Conservation (phyloP, 2,888 invertebrate species). For the Phytoseiulus persimilis region DNA sequence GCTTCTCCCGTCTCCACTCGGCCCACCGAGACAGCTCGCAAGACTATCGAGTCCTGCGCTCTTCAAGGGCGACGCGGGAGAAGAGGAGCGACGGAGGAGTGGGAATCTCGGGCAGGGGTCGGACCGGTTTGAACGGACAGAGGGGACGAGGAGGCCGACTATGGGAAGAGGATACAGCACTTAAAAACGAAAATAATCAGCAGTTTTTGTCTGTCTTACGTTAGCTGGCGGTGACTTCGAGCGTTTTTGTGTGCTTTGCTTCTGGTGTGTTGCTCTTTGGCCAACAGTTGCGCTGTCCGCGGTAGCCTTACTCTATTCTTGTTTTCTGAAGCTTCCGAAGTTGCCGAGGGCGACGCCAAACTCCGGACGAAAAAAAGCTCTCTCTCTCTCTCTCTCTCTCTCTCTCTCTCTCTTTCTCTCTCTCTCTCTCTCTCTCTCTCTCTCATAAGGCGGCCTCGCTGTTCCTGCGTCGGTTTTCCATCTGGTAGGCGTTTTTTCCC, state of each 20-base stretch:
- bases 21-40: background rate
- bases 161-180: background rate
- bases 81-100: background rate
- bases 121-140: background rate
- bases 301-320: background rate
- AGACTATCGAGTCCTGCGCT: background rate
- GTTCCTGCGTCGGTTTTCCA: background rate
- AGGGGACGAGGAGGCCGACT: background rate
- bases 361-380: background rate
- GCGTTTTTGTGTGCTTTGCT: slow-evolving; percentile 6
- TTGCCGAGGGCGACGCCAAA: background rate
- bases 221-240: background rate
- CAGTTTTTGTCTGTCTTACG: slow-evolving; percentile 20
- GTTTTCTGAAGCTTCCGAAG: background rate
- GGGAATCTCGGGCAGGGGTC: background rate
- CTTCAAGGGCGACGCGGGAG: background rate
- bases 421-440: background rate
- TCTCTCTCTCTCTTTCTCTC: background rate
- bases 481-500: background rate
- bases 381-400: background rate
- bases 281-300: slow-evolving; percentile 32
- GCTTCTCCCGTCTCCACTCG: background rate
- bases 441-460: too few species aligned
- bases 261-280: slow-evolving; percentile 24
- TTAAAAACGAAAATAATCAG: slow-evolving; percentile 37